Conservation (phyloP, 2,113 vertebrate genomes). For the Rhinoptilus africanus region DNA sequence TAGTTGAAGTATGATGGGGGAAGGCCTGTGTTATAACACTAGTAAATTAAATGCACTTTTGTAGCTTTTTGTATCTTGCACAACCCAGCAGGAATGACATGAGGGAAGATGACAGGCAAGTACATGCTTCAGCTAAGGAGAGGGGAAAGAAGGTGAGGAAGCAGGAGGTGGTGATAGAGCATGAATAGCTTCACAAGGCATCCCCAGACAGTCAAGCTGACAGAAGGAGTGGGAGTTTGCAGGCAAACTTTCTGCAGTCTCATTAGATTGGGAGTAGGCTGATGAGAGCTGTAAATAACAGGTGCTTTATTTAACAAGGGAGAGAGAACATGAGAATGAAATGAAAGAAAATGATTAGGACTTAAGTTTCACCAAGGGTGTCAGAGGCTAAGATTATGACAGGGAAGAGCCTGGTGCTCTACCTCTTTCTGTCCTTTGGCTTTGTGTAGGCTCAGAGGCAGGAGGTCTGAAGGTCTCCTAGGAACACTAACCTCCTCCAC, state of each 20-base stretch:
- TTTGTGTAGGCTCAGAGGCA: background rate
- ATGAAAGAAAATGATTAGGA: background rate
- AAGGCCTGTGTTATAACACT: background rate
- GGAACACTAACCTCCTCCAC: background rate
- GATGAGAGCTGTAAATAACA: slow-evolving; percentile 56
- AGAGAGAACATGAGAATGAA: background rate
- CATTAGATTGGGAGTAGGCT: slow-evolving; percentile 29
- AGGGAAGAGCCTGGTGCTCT: background rate
- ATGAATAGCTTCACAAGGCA: slow-evolving; percentile 42
- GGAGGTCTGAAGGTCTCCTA: background rate
- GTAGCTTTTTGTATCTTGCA: slow-evolving; percentile 12
- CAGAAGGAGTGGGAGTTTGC: slow-evolving; percentile 63
- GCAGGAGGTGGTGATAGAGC: slow-evolving; percentile 47
- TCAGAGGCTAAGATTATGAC: background rate
- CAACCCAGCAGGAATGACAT: background rate
- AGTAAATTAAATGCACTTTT: slow-evolving; percentile 31
- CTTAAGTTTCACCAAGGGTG: background rate
- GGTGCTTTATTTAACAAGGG: slow-evolving; percentile 31
- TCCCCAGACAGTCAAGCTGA: slow-evolving; percentile 54
- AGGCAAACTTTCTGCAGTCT: slow-evolving; percentile 56
- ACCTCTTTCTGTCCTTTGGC: background rate
- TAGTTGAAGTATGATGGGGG: background rate
- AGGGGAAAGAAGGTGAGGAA: slow-evolving; percentile 57
- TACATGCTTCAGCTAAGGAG: slow-evolving; percentile 23
- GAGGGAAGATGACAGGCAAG: slow-evolving; percentile 29